A percentile compares a stretch with the other conserved stretches of the same genome.
Evolutionary conservation across 2,797 vertebrate genomes (phyloP).

Genomic region (Scolopax rusticola): DNA sequence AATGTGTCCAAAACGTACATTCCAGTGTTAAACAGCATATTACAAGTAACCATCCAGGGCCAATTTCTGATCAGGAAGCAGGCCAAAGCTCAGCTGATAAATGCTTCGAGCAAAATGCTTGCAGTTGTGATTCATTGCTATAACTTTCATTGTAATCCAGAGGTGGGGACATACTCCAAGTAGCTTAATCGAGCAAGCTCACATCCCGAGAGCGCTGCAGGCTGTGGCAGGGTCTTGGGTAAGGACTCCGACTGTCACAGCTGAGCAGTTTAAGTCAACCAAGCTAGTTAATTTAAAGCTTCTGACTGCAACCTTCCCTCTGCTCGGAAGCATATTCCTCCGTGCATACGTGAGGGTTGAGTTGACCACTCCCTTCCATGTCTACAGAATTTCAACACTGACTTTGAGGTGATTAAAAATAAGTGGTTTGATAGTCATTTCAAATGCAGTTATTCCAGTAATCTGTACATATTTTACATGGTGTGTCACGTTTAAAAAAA

Average conservation of each 20-base stretch:
- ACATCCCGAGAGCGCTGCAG: not conserved
- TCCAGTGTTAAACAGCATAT: not conserved
- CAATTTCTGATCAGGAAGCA: not conserved
- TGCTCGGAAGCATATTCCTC: not conserved
- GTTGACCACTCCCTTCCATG: not conserved
- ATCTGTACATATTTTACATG: not conserved
- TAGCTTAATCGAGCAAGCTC: not conserved
- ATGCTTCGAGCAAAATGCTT: not conserved
- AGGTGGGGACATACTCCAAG: not conserved
- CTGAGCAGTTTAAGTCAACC: not conserved
- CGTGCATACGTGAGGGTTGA: not conserved
- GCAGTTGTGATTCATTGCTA: not conserved
- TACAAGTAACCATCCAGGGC: not conserved
- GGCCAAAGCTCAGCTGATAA: conserved; percentile 2
- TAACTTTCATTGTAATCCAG: not conserved
- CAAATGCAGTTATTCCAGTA: not conserved
- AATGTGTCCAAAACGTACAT: not conserved
- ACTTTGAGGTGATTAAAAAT: not conserved
- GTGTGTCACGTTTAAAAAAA: not conserved
- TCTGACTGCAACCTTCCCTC: not conserved
- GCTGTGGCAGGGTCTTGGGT: not conserved
- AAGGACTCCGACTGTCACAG: not conserved
- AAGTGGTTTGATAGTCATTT: not conserved
- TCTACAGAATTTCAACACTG: not conserved
- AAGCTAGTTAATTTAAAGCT: not conserved